Base-by-base conservation (phyloP, 2,888 invertebrate species). In the Lycophotia porphyrea region DNA sequence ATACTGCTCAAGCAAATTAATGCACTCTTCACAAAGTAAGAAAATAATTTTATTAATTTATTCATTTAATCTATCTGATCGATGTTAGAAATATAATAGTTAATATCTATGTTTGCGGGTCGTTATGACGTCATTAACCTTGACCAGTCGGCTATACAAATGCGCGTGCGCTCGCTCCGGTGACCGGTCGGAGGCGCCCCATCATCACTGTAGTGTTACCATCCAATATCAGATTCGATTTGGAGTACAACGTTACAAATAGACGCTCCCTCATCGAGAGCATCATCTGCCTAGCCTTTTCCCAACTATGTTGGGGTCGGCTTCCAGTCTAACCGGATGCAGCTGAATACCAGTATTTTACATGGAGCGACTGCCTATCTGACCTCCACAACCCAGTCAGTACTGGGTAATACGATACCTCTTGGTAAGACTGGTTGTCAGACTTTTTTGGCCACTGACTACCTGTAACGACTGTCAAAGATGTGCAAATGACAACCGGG, bases 81-180 rank as follows among this genome's bases (percentile, higher is more conserved):
- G 31, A 11, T 31, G n/a, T 67, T 39, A 7, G 31, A 71, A 52
- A 52, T 18, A 39, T 39, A n/a, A 36, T n/a, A 55, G 13, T 27
- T n/a, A 27, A 39, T 8, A n/a, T 63, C n/a, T 39, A 39, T 39
- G 63, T 39, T 39, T 39, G 39, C n/a, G 24, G n/a, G n/a, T 15
- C n/a, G 8, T 8, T n/a, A 39, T 18, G 63, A 63, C 63, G 39
- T 3, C n/a, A n/a, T 39, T 63, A 15, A 18, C 63, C 63, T 63
- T 39, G 63, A 34, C 21, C 63, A 39, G 61, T 39, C n/a, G n/a
- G 63, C 8, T n/a, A 39, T 63, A 63, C 24, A 39, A 63, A 63
- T 61, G 39, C n/a, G n/a, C 63, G 63, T 39, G 63, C 11, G 60
- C 8, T 63, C n/a, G n/a, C 63, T n/a, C n/a, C n/a, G 39, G 8